Evolutionary conservation across 1,140 invertebrate genomes (phyloP).

Genomic region (Aphidius gifuensis): DNA sequence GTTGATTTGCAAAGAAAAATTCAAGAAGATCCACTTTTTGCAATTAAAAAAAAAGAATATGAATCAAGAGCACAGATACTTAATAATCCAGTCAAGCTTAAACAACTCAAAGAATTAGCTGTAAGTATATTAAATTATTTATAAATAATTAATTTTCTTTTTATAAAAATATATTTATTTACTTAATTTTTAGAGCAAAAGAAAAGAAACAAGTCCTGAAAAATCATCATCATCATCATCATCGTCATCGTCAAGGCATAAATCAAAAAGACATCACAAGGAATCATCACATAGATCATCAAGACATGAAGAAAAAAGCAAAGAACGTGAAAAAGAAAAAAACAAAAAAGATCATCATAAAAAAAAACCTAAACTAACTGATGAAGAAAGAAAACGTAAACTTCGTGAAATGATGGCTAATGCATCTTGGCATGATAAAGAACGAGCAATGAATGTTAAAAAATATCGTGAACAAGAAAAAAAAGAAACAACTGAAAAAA

Average conservation of each 20-base stretch:
- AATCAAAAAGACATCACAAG: conserved; percentile 2
- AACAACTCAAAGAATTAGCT: conserved; percentile 76
- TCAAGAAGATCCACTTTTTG: conserved; percentile 84
- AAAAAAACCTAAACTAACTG: conserved; percentile 31
- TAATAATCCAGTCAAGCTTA: conserved; percentile 87
- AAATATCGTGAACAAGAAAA: conserved; percentile 64
- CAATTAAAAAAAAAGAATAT: conserved; percentile 81
- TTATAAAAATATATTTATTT: neutral
- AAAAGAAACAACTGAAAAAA: conserved; percentile 57
- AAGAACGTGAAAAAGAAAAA: too few relatives aligned
- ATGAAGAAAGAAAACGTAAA: conserved; percentile 49
- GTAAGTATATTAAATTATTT: conserved; percentile 41
- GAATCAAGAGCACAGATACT: conserved; percentile 76
- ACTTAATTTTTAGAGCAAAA: conserved; percentile 32
- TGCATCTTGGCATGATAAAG: conserved; percentile 69
- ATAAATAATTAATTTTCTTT: conserved; percentile 13
- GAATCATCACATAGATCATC: conserved; percentile 49
- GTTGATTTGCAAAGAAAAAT: conserved; percentile 80
- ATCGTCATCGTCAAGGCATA: too few relatives aligned
- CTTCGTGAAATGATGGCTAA: conserved; percentile 78
- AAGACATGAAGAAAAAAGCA: conserved; percentile 42
- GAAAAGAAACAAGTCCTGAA: conserved; percentile 43
- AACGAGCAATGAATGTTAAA: conserved; percentile 63
- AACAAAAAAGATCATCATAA: conserved; percentile 44
- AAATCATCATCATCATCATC: conserved; percentile 6